These are phyloP conservation scores for Apantesis nais DNA, from an alignment of 2,888 invertebrate species.

Conservation along the genomic window DNA sequence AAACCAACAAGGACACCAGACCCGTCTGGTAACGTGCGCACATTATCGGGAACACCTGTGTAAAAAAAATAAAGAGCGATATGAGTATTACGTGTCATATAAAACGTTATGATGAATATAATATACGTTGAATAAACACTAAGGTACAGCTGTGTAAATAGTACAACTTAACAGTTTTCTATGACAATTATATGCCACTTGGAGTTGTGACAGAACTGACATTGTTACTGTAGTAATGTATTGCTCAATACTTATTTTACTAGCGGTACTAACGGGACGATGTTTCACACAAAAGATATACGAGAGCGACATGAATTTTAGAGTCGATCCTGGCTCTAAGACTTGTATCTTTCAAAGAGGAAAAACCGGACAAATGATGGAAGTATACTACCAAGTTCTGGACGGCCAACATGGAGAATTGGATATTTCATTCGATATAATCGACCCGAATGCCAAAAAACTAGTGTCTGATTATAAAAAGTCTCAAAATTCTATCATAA, in stretches of 20 bases:
- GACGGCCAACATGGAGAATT: conserved; percentile 94
- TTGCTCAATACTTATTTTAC: conserved; percentile 22
- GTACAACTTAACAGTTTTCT: conserved; percentile 9
- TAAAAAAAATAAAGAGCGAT: neutral
- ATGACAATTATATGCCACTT: conserved; percentile 9
- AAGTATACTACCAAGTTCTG: conserved; percentile 85
- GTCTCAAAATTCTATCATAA: conserved; percentile 88
- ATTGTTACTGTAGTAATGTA: conserved; percentile 26
- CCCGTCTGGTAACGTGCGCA: conserved; percentile 82
- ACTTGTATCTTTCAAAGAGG: conserved; percentile 74
- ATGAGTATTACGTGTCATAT: conserved; percentile 2
- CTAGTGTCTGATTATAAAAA: conserved; percentile 89
- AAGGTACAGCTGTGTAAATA: conserved; percentile 47
- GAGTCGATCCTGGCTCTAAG: conserved; percentile 69
- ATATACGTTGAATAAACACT: conserved; percentile 2
- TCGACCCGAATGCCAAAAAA: conserved; percentile 87
- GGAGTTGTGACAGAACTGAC: conserved; percentile 12
- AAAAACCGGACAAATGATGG: conserved; percentile 69
- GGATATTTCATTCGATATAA: conserved; percentile 91
- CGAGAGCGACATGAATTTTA: conserved; percentile 70
- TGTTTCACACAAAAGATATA: conserved; percentile 54
- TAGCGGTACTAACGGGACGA: conserved; percentile 36
- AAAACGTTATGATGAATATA: neutral
- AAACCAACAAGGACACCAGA: conserved; percentile 89
- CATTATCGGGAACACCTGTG: conserved; percentile 88